Evolutionary conservation across 2,797 vertebrate species (phyloP).

Genomic region (Takifugu ocellatus): DNA sequence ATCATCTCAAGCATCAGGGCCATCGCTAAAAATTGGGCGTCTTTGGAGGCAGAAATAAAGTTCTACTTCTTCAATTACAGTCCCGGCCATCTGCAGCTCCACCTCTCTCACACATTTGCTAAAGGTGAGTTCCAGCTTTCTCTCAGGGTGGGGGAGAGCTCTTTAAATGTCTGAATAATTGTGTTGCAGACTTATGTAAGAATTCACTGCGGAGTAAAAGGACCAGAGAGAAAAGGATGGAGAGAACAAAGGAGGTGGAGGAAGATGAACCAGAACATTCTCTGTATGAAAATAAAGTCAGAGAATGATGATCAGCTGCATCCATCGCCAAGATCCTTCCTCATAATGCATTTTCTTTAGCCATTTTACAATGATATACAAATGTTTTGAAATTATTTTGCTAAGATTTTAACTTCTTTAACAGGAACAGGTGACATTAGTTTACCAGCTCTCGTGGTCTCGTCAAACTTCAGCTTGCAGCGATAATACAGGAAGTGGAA

Average conservation of each 20-base stretch:
- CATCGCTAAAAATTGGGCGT: too few relatives aligned
- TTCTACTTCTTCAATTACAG: constrained; percentile 2
- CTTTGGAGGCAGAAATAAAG: too few relatives aligned
- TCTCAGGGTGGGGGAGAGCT: constrained; percentile 14
- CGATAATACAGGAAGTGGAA: background rate
- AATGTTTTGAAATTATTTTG: background rate
- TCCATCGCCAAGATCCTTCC: constrained; percentile 27
- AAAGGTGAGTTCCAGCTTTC: constrained; percentile 26
- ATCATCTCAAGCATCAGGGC: too few relatives aligned
- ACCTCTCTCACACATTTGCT: background rate
- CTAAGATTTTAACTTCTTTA: too few relatives aligned
- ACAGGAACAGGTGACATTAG: too few relatives aligned
- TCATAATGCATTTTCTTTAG: constrained; percentile 2
- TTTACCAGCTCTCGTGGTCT: background rate
- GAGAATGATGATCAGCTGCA: constrained; percentile 35
- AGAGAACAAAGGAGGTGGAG: constrained; percentile 15
- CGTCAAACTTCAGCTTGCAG: background rate
- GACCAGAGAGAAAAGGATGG: constrained; percentile 30
- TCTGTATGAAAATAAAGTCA: constrained; percentile 43
- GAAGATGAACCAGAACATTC: constrained; percentile 35
- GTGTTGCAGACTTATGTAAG: constrained; percentile 66
- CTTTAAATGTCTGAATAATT: constrained; percentile 6
- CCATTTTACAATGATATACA: background rate
- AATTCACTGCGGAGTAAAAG: constrained; percentile 46
- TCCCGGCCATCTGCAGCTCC: background rate